Base-by-base conservation (phyloP, 2,113 vertebrate species). In the Rostratula benghalensis region DNA sequence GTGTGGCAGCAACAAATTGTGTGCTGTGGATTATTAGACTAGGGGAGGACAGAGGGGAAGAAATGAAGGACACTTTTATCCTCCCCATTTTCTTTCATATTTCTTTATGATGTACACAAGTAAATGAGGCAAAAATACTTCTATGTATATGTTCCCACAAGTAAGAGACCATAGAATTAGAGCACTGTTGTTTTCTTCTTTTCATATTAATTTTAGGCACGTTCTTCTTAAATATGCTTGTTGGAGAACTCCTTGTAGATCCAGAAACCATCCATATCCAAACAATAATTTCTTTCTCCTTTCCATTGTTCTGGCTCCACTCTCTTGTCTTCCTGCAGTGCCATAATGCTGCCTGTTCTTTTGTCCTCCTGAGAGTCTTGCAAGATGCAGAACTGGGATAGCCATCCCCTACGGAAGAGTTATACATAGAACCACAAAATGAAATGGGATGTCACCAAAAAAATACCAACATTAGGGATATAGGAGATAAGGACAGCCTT, bases 71-170 rank as follows among this genome's bases (percentile, higher is more conserved):
- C 1, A 5, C 25, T 67, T 94, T 90, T 51, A 83, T 57, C 20
- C 17, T 53, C 85, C n/a, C 6, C 9, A 20, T 68, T 83, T 50
- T 39, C 56, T 41, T 48, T 84, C 31, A 2, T 67, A 43, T 24
- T 71, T 91, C 51, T 78, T 93, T 88, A 86, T 13, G 45, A 90
- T 65, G 54, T 8, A 64, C 24, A 64, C 3, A 64, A 64, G 20
- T 20, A 81, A 73, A 80, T 71, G 86, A 89, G 23, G 77, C 57
- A 86, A 68, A 88, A 92, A 45, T 67, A 70, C 18, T 69, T 43
- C n/a, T 11, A 3, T 28, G 25, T n/a, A 20, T 35, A 7, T 30
- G 39, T 76, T 91, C 30, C 48, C 20, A 76, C 20, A 87, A 77
- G 24, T 35, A 69, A 69, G 33, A 84, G 30, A 59, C 53, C 53